A percentile compares a stretch with the other conserved stretches of the same genome.
phyloP scores from a whole-genome alignment of 2,797 vertebrate species.

The Cirrhinus mrigala region DNA sequence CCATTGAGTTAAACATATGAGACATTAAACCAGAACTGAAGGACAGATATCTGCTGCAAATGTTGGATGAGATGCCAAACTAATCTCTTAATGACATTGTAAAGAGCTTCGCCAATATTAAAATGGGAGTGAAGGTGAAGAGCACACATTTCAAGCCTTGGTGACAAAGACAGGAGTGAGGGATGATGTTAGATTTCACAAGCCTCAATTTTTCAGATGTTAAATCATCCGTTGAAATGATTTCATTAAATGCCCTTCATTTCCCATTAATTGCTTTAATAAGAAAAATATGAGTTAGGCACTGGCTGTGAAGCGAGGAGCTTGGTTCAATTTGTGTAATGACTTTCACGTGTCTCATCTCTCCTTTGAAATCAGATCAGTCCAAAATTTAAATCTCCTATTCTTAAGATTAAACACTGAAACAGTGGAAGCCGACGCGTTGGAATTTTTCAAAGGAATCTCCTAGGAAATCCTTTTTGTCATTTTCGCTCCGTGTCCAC shows the following conservation, averaged over 20 bases:
- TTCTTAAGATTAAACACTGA: slow-evolving; percentile 30
- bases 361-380: slow-evolving; percentile 70
- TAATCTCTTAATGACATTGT: slow-evolving; percentile 73
- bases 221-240: slow-evolving; percentile 58
- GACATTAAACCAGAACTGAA: neutral
- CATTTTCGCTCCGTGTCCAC: slow-evolving; percentile 16
- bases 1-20: neutral
- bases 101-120: slow-evolving; percentile 69
- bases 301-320: slow-evolving; percentile 56
- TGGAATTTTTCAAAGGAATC: neutral
- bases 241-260: slow-evolving; percentile 65
- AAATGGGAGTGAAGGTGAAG: slow-evolving; percentile 42
- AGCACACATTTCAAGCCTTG: slow-evolving; percentile 31
- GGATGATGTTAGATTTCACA: slow-evolving; percentile 54
- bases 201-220: slow-evolving; percentile 49
- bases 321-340: slow-evolving; percentile 58
- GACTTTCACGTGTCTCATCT: slow-evolving; percentile 69
- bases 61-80: slow-evolving; percentile 18
- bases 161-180: slow-evolving; percentile 31
- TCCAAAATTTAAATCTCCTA: slow-evolving; percentile 13
- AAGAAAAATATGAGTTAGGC: slow-evolving; percentile 67
- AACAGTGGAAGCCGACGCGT: slow-evolving; percentile 31
- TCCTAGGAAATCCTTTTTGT: neutral
- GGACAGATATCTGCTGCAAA: slow-evolving; percentile 6
- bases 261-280: slow-evolving; percentile 68